Conservation (phyloP, 2,888 invertebrate species). For the Limnephilus rhombicus region DNA sequence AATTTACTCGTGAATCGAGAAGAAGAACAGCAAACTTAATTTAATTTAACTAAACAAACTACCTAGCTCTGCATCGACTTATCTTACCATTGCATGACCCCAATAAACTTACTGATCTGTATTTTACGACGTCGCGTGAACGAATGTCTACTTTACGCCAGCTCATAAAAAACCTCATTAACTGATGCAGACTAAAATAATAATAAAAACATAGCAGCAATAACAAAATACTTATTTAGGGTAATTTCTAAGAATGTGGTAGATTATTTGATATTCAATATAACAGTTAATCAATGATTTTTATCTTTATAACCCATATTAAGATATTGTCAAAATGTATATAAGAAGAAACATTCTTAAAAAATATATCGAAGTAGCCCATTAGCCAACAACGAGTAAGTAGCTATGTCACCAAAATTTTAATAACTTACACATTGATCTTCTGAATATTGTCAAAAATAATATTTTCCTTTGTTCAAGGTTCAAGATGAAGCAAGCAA, state of each 20-base stretch:
- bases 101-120: neutral
- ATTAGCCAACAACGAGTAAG: neutral
- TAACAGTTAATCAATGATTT: neutral
- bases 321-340: neutral
- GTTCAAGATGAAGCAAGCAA: slow-evolving; percentile 33
- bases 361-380: neutral
- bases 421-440: neutral
- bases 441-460: neutral
- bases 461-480: neutral
- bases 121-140: neutral
- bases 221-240: neutral
- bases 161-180: neutral
- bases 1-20: too few species aligned
- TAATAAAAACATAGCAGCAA: neutral
- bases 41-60: too few species aligned
- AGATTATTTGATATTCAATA: neutral
- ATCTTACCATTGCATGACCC: neutral
- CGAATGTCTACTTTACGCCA: neutral
- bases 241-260: neutral
- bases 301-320: neutral
- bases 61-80: too few species aligned
- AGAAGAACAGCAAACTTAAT: too few species aligned
- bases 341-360: neutral
- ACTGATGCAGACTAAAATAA: neutral
- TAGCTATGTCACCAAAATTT: neutral